Base-by-base conservation (phyloP, 2,888 invertebrate genomes). In the Mimas tiliae region DNA sequence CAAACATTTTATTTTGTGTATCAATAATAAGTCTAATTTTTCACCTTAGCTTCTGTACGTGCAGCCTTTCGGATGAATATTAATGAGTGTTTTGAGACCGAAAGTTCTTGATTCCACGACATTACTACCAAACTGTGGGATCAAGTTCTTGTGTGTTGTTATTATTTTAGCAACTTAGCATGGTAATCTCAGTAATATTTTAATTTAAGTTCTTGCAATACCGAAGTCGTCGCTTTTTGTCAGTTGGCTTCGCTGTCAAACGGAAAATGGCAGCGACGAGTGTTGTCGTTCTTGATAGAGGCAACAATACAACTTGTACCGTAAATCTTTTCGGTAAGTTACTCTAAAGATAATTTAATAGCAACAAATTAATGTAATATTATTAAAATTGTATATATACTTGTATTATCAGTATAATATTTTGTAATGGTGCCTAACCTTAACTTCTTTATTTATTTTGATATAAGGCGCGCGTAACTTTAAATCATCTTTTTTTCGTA, bases 271-370 rank as follows among this genome's bases (percentile, higher is more conserved):
- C 95, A 95, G 97, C 97, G 94, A 98, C 98, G 89, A 98, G 97
- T 95, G 98, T 98, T 94, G 98, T 98, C 93, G 97, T 98, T 87
- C 95, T 98, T 87, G 98, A 98, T 94, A 96, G 98, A 92, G 98
- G 98, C 93, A 98, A 98, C 95, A 98, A 98, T 94, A 98, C 98
- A 91, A 98, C 98, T 90, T 98, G 98, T 94, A 98, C 98, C 86
- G 97, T 98, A 91, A 98, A 98, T 95, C 96, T 98, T 93, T 98
- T 98, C 94, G 98, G 98, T 98, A 94, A 96, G 96, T 94, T 74
- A 73, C 71, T 67, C 53, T 73, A 75, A 69, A 62, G 63, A 71
- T 70, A 68, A 71, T 73, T 69, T 71, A 50, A 33, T 65, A 68
- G 53, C 51, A 67, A 64, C 63, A 52, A 52, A 68, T 63, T 63